These are phyloP conservation scores for Sus scrofa DNA, from an alignment of 2,113 vertebrate species.

Conservation along the genomic window T2T-Sscrofa CM000827.6:88253001-88253500, in stretches of 20 bases:
- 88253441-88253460: slow-evolving; percentile 37
- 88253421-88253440: slow-evolving; percentile 44
- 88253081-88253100: no score
- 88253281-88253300: background rate
- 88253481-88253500: background rate
- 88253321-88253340: slow-evolving; percentile 34
- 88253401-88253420: slow-evolving; percentile 13
- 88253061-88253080: no score
- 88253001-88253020: no score
- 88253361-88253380: background rate
- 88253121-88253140: no score
- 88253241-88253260: background rate
- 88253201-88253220: slow-evolving; percentile 37
- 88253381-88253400: slow-evolving; percentile 44
- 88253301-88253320: slow-evolving; percentile 13
- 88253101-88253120: no score
- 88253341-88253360: background rate
- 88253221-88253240: background rate
- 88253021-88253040: no score
- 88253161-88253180: slow-evolving; percentile 31
- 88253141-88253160: background rate
- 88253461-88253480: background rate
- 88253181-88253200: slow-evolving; percentile 35
- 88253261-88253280: background rate
- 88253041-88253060: no score